A percentile compares a stretch with the other conserved stretches of the same genome.
Conservation (phyloP, 2,888 invertebrate species). For the Drosophila falleni region DNA sequence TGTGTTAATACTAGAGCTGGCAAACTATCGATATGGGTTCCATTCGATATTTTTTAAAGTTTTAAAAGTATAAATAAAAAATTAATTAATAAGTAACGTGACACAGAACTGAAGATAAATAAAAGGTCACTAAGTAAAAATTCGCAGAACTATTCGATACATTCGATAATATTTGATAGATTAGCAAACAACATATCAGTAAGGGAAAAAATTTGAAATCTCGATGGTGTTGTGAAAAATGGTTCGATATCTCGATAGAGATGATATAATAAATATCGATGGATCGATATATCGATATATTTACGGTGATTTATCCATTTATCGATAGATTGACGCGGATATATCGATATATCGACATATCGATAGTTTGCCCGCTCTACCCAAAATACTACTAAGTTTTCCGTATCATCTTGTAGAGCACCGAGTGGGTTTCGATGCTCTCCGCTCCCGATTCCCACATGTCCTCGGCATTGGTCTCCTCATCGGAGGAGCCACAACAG, state of each 20-base stretch:
- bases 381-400: constrained; percentile 83
- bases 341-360: too few relatives aligned
- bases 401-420: constrained; percentile 92
- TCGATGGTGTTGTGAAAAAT: too few relatives aligned
- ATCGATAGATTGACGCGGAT: too few relatives aligned
- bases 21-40: not conserved
- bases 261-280: too few relatives aligned
- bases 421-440: constrained; percentile 94
- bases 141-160: too few relatives aligned
- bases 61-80: not conserved
- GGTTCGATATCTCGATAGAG: too few relatives aligned
- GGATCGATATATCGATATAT: not conserved
- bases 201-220: too few relatives aligned
- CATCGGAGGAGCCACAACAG: constrained; percentile 87
- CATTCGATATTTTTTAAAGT: not conserved
- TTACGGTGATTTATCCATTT: too few relatives aligned
- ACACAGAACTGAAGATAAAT: too few relatives aligned
- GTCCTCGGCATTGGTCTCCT: constrained; percentile 91
- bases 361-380: not conserved
- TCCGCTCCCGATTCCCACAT: constrained; percentile 95
- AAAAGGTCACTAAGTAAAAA: too few relatives aligned
- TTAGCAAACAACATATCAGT: not conserved
- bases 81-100: too few relatives aligned
- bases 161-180: not conserved
- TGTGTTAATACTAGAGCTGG: not conserved